A percentile compares a stretch with the other conserved stretches of the same genome.
Evolutionary conservation across 2,888 invertebrate species (phyloP).

Genomic region (Sylvicola cinctus): DNA sequence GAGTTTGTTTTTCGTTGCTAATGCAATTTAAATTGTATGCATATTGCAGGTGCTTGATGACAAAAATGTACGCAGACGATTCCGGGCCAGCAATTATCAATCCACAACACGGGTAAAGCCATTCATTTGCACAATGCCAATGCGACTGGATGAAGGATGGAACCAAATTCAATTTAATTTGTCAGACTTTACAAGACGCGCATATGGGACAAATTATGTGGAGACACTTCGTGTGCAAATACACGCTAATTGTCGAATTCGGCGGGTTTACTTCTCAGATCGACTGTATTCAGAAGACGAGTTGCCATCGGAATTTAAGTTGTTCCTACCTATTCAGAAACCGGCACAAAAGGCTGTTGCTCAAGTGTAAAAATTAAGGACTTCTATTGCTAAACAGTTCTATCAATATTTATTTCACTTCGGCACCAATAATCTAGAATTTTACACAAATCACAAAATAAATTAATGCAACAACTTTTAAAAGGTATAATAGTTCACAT

Average conservation of each 20-base stretch:
- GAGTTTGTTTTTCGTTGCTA: constrained; percentile 9
- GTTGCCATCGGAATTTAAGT: constrained; percentile 84
- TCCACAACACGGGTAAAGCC: constrained; percentile 85
- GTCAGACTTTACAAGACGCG: constrained; percentile 79
- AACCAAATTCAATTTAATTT: constrained; percentile 90
- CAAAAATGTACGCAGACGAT: constrained; percentile 70
- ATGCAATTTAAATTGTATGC: constrained; percentile 7
- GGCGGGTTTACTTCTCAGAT: constrained; percentile 79
- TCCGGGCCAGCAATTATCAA: constrained; percentile 89
- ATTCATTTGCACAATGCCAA: constrained; percentile 96
- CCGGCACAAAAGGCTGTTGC: constrained; percentile 17
- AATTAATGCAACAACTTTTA: not conserved
- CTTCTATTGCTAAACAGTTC: too few relatives aligned
- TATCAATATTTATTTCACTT: too few relatives aligned
- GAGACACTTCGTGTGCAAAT: constrained; percentile 82
- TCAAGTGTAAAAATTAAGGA: constrained; percentile 1
- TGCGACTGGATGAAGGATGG: constrained; percentile 88
- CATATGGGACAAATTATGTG: constrained; percentile 91
- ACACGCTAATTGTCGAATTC: constrained; percentile 86
- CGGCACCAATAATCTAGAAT: not conserved
- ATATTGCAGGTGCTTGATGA: constrained; percentile 76
- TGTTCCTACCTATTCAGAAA: constrained; percentile 82
- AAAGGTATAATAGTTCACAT: not conserved
- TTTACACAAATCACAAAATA: not conserved
- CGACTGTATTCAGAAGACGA: constrained; percentile 87